Base-by-base conservation (phyloP, 2,888 invertebrate species). In the Cheilosia variabilis region DNA sequence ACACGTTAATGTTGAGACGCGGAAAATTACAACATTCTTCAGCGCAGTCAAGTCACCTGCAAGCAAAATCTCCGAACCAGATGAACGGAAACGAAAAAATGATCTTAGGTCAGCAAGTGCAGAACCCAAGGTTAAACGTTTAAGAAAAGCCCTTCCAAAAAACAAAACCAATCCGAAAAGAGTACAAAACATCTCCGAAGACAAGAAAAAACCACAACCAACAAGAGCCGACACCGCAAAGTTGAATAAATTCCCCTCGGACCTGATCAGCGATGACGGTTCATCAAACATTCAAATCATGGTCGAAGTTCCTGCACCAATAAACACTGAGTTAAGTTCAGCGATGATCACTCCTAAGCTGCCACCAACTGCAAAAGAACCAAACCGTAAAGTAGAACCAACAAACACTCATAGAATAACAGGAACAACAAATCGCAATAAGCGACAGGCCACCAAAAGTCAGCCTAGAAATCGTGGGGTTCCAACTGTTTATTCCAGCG, bases 11-110 rank as follows among this genome's bases (percentile, higher is more conserved):
- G 7, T 1, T 19, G 79, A 72, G 2, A 22, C 37, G 1, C 19
- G 6, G 9, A 73, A 75, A 73, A 83, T 83, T 9, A 83, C 83
- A 13, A 52, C 22, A 10, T 83, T 68, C 52, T 83, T 83, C 13
- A 15, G 13, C 37, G n/a, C 81, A 6, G 15, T 63, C 4, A 9
- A 69, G 2, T 6, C 7, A 60, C 4, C n/a, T 13, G 2, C 2
- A 19, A 80, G 9, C 2, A 13, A 19, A 3, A 17, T 17, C 10
- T 1, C 3, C 0, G 15, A 22, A 9, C 10, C 1, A 37, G 22
- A n/a, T 15, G 10, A 27, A 9, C 17, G 68, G 2, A 83, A 83
- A 62, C 57, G 83, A 27, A 73, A 73, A 47, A 17, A 34, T 2
- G 68, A 63, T 15, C 1, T 10, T 2, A 9, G 4, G 2, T 37